A percentile compares a stretch with the other conserved stretches of the same genome.
Conservation (phyloP, 2,797 vertebrate genomes). For the Petrocephalus sullivani region DNA sequence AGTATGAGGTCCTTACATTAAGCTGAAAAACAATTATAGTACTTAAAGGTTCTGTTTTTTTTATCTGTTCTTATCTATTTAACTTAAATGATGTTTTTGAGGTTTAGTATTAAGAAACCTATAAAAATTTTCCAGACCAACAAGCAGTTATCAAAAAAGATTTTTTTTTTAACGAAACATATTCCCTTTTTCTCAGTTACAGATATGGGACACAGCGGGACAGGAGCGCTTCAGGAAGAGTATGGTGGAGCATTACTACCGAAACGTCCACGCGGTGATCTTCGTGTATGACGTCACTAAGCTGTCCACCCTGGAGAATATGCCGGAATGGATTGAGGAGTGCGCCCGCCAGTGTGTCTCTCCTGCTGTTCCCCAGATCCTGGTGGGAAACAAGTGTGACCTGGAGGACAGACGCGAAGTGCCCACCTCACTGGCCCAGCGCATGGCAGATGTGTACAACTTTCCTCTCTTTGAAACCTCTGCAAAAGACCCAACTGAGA, state of each 20-base stretch:
- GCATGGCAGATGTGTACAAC: constrained; percentile 61
- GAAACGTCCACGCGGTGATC: constrained; percentile 66
- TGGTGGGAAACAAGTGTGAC: constrained; percentile 72
- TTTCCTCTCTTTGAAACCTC: constrained; percentile 70
- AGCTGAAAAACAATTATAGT: background rate
- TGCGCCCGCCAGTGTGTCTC: constrained; percentile 61
- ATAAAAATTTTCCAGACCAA: background rate
- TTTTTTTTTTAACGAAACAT: background rate
- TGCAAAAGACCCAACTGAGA: constrained; percentile 64
- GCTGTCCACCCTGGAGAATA: constrained; percentile 59
- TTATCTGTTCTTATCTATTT: background rate
- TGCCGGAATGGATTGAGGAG: constrained; percentile 67
- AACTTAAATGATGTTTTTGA: background rate
- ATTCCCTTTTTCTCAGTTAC: constrained; percentile 50
- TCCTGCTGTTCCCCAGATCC: constrained; percentile 58
- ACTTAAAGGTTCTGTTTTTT: background rate
- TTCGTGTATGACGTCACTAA: constrained; percentile 68
- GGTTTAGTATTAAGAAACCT: background rate
- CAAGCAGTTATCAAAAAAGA: background rate
- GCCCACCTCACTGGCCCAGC: constrained; percentile 57
- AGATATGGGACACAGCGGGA: constrained; percentile 73
- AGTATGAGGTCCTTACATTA: background rate
- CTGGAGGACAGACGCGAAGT: constrained; percentile 58
- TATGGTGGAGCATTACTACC: constrained; percentile 73
- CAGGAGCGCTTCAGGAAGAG: constrained; percentile 71